Conservation (phyloP, 2,113 vertebrate species). For the Albula goreensis region DNA sequence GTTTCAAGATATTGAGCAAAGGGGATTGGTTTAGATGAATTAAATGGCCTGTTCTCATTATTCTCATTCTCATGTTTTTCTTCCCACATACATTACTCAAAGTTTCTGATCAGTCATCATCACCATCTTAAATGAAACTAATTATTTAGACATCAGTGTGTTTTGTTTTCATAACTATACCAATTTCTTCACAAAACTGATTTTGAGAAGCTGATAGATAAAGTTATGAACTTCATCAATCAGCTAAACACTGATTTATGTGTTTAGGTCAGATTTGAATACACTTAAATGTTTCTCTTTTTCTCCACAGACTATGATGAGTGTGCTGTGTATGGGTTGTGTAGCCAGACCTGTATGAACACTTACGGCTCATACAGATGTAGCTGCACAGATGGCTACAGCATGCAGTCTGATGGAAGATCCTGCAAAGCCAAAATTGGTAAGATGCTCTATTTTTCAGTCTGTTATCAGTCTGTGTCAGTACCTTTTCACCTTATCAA, state of each 20-base stretch:
- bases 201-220: constrained; percentile 36
- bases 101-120: too few relatives aligned
- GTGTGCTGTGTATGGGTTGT: constrained; percentile 84
- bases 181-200: background rate
- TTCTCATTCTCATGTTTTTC: background rate
- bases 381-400: constrained; percentile 89
- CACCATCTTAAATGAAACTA: background rate
- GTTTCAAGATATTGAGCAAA: too few relatives aligned
- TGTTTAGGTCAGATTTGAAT: constrained; percentile 75
- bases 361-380: constrained; percentile 88
- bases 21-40: too few relatives aligned
- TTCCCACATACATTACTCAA: too few relatives aligned
- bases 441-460: constrained; percentile 64
- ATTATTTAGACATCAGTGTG: background rate
- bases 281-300: constrained; percentile 66
- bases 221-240: constrained; percentile 45
- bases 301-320: constrained; percentile 87
- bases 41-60: background rate
- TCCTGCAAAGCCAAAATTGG: constrained; percentile 92
- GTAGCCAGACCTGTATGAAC: constrained; percentile 90
- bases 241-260: constrained; percentile 69
- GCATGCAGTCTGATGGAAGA: constrained; percentile 84
- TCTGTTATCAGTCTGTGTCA: constrained; percentile 3
- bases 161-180: too few relatives aligned
- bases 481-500: background rate